Percentiles rank a stretch among this genome's conserved stretches.
phyloP scores from a whole-genome alignment of 2,797 vertebrate species.

The Pachyuromys duprasi region DNA sequence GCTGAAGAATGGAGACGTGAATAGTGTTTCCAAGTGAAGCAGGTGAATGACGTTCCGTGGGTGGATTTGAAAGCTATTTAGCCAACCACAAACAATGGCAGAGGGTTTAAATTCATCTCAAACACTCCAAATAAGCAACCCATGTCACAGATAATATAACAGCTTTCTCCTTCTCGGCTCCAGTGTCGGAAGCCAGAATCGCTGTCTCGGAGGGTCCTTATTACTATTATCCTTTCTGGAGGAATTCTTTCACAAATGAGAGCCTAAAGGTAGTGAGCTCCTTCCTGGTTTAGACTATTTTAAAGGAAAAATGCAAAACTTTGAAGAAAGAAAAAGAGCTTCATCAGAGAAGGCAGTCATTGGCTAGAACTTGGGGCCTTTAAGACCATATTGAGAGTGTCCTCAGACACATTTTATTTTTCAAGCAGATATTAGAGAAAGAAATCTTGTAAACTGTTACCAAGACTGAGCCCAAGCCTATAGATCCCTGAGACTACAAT shows the following conservation, averaged over 20 bases:
- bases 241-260: not conserved
- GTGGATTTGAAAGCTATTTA: not conserved
- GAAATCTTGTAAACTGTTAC: conserved; percentile 5
- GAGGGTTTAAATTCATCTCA: not conserved
- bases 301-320: not conserved
- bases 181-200: not conserved
- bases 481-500: not conserved
- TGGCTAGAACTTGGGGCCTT: not conserved
- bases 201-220: not conserved
- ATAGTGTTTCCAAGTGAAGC: not conserved
- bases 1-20: not conserved
- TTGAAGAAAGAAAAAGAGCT: not conserved
- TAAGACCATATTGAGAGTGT: not conserved
- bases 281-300: conserved; percentile 27
- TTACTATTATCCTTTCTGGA: not conserved
- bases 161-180: not conserved
- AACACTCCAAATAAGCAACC: not conserved
- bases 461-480: not conserved
- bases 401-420: not conserved
- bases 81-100: not conserved
- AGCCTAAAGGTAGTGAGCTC: not conserved
- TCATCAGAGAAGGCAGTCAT: not conserved
- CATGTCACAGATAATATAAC: not conserved
- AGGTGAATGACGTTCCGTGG: not conserved
- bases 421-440: not conserved